These are phyloP conservation scores for Hymenochirus boettgeri DNA, from an alignment of 2,113 vertebrate genomes.

Conservation along the genomic window DNA sequence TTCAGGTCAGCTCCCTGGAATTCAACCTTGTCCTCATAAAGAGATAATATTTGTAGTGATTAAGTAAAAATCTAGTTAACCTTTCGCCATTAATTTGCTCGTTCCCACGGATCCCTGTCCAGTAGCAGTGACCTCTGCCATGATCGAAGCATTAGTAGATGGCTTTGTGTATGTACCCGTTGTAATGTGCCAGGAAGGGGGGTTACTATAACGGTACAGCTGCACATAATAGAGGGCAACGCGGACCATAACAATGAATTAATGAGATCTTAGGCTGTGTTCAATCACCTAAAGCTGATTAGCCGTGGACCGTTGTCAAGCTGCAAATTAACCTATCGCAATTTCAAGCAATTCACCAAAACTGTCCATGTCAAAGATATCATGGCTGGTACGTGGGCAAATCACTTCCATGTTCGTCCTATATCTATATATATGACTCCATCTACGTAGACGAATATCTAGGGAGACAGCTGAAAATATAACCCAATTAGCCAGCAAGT, in stretches of 20 bases:
- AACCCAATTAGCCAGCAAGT: constrained; percentile 22
- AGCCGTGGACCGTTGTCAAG: no score
- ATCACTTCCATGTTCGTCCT: no score
- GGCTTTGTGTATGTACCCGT: constrained; percentile 17
- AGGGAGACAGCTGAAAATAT: no score
- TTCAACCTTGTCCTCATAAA: background rate
- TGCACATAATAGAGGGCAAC: no score
- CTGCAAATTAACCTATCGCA: no score
- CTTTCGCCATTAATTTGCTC: constrained; percentile 4
- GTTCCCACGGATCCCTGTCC: constrained; percentile 35
- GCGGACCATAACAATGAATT: no score
- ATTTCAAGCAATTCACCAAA: no score
- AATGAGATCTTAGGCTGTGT: background rate
- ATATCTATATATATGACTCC: no score
- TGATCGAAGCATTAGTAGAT: background rate
- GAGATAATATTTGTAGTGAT: background rate
- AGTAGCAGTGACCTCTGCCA: constrained; percentile 12
- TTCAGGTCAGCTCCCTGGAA: background rate
- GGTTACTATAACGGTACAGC: background rate
- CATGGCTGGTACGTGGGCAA: no score
- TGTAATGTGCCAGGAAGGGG: background rate
- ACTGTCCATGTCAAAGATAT: no score
- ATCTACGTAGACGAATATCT: no score
- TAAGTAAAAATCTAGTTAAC: constrained; percentile 20
- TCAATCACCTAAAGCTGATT: no score